Evolutionary conservation across 2,113 vertebrate species (phyloP).

Genomic region (Oryzias woworae): DNA sequence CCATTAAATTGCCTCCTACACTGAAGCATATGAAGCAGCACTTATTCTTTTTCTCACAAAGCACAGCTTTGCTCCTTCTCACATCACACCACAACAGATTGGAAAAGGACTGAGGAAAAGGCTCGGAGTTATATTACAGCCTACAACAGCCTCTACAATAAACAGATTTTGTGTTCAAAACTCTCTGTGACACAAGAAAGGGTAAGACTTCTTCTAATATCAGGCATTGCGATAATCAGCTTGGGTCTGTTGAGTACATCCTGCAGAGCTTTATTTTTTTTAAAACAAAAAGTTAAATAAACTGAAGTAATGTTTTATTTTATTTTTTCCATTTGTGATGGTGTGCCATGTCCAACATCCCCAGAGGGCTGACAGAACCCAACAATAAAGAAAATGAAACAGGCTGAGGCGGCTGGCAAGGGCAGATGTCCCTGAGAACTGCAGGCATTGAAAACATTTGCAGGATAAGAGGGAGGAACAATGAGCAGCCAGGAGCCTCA

Average conservation of each 20-base stretch:
- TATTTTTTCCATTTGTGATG: conserved; percentile 24
- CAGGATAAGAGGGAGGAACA: conserved; percentile 40
- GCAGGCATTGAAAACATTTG: conserved; percentile 42
- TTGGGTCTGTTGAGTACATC: too few species aligned
- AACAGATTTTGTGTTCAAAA: not conserved
- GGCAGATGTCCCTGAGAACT: conserved; percentile 55
- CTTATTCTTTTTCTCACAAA: not conserved
- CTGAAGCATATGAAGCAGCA: conserved; percentile 20
- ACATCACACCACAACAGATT: conserved; percentile 10
- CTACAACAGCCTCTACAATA: not conserved
- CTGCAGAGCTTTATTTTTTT: too few species aligned
- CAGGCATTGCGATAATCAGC: not conserved
- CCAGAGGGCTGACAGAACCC: conserved; percentile 18
- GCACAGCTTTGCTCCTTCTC: conserved; percentile 24
- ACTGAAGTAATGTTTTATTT: conserved; percentile 2
- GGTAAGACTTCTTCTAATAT: conserved; percentile 7
- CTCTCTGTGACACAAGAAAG: conserved; percentile 17
- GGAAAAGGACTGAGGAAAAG: conserved; percentile 14
- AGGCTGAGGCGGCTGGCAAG: conserved; percentile 12
- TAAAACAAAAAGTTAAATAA: not conserved
- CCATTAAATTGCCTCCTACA: conserved; percentile 30
- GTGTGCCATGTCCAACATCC: not conserved
- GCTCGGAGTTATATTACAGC: conserved; percentile 28
- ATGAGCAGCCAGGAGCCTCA: conserved; percentile 34
- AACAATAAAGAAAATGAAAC: conserved; percentile 35